These are phyloP conservation scores for Molossus alvarezi DNA, from an alignment of 2,797 vertebrate genomes.

Conservation along the genomic window DNA sequence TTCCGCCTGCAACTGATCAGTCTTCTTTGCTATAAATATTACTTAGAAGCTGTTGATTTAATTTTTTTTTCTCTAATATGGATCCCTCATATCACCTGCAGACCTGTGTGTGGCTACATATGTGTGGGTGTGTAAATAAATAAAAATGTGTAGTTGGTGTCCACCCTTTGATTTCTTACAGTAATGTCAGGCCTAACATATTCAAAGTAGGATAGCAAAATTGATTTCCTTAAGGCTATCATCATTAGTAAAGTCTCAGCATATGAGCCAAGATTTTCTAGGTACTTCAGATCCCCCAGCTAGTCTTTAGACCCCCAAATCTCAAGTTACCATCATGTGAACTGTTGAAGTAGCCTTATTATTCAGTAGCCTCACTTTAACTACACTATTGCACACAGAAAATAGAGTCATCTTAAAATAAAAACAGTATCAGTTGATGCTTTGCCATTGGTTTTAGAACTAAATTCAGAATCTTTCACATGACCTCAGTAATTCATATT, in stretches of 20 bases:
- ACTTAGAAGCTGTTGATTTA: conserved; percentile 25
- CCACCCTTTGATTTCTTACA: conserved; percentile 33
- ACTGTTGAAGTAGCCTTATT: neutral
- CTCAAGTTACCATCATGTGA: neutral
- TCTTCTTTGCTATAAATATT: neutral
- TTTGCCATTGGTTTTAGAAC: neutral
- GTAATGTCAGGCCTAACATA: neutral
- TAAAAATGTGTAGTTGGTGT: conserved; percentile 52
- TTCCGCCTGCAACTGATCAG: neutral
- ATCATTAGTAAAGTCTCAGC: neutral
- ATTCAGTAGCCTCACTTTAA: neutral
- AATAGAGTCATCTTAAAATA: neutral
- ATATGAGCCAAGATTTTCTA: neutral
- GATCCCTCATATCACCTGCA: neutral
- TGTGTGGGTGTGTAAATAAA: neutral
- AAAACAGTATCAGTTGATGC: neutral
- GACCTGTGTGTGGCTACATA: neutral
- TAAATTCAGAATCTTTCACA: neutral
- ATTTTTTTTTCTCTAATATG: neutral
- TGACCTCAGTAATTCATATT: neutral
- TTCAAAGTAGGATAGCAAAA: conserved; percentile 1
- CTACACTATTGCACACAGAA: neutral
- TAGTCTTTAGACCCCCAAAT: neutral
- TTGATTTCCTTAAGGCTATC: neutral
- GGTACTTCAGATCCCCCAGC: neutral